Conservation (phyloP, 2,888 invertebrate genomes). For the Eutolmus rufibarbis region DNA sequence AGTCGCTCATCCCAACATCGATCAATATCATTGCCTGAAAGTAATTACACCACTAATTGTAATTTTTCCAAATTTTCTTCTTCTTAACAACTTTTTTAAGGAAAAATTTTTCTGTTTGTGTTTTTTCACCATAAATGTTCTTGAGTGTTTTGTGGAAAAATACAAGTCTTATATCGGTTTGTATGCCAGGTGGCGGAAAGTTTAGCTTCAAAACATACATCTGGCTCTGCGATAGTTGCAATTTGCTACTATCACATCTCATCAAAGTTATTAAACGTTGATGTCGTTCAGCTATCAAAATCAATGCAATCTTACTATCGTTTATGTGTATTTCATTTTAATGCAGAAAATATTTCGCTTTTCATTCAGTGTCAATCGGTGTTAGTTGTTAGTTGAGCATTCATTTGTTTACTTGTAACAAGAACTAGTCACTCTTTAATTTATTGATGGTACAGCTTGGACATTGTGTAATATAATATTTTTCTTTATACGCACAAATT, state of each 20-base stretch:
- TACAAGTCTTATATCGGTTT: slow-evolving; percentile 14
- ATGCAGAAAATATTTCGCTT: background rate
- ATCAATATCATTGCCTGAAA: slow-evolving; percentile 87
- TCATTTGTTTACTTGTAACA: background rate
- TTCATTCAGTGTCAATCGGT: background rate
- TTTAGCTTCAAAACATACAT: background rate
- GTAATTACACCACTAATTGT: slow-evolving; percentile 65
- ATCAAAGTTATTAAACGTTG: background rate
- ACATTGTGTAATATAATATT: background rate
- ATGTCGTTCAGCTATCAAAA: background rate
- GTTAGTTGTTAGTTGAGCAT: background rate
- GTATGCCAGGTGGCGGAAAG: slow-evolving; percentile 6
- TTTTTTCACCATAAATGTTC: slow-evolving; percentile 27
- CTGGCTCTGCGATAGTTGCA: background rate
- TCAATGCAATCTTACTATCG: background rate
- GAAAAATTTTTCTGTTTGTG: slow-evolving; percentile 45
- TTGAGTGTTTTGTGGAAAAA: slow-evolving; percentile 24
- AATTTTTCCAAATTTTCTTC: slow-evolving; percentile 49
- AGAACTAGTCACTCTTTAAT: background rate
- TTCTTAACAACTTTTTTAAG: slow-evolving; percentile 47
- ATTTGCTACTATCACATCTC: background rate
- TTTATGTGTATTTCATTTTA: background rate
- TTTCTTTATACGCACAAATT: background rate
- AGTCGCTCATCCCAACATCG: slow-evolving; percentile 78
- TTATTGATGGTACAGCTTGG: background rate